Evolutionary conservation across 2,113 vertebrate species (phyloP).

Genomic region (Verasper variegatus): DNA sequence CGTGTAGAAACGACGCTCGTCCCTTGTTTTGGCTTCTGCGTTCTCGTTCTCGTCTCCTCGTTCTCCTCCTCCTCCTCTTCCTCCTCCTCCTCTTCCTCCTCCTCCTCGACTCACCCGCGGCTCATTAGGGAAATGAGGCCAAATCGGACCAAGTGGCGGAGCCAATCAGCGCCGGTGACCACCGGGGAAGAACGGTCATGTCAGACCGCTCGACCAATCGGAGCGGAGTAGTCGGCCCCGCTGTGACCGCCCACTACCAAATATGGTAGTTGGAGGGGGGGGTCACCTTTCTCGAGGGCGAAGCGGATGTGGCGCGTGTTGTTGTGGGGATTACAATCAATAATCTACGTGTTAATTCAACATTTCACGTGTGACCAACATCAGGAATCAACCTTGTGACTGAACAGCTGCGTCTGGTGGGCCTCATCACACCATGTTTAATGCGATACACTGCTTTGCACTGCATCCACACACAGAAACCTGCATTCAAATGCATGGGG

Average conservation of each 20-base stretch:
- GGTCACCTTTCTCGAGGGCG: background rate
- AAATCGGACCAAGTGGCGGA: slow-evolving; percentile 80
- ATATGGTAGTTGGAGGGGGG: slow-evolving; percentile 50
- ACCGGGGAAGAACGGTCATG: slow-evolving; percentile 69
- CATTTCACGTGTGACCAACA: slow-evolving; percentile 19
- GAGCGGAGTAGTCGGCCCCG: slow-evolving; percentile 5
- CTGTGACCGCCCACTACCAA: slow-evolving; percentile 70
- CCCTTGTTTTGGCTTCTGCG: slow-evolving; percentile 48
- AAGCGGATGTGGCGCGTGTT: background rate
- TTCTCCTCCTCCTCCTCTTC: background rate
- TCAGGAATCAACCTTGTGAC: background rate
- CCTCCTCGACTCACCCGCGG: slow-evolving; percentile 55
- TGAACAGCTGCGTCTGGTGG: background rate
- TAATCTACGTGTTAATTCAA: slow-evolving; percentile 4
- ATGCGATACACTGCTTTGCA: background rate
- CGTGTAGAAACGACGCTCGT: slow-evolving; percentile 53
- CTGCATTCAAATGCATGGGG: too few species aligned
- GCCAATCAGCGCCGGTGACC: slow-evolving; percentile 71
- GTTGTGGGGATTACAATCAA: background rate
- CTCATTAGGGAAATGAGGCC: slow-evolving; percentile 79
- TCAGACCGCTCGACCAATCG: slow-evolving; percentile 76
- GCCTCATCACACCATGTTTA: background rate
- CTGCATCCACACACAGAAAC: too few species aligned
- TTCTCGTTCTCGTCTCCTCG: background rate
- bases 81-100: slow-evolving; percentile 5